A percentile compares a stretch with the other conserved stretches of the same genome.
These are phyloP conservation scores for Atlantisia rogersi DNA, from an alignment of 2,113 vertebrate species.

Conservation along the genomic window DNA sequence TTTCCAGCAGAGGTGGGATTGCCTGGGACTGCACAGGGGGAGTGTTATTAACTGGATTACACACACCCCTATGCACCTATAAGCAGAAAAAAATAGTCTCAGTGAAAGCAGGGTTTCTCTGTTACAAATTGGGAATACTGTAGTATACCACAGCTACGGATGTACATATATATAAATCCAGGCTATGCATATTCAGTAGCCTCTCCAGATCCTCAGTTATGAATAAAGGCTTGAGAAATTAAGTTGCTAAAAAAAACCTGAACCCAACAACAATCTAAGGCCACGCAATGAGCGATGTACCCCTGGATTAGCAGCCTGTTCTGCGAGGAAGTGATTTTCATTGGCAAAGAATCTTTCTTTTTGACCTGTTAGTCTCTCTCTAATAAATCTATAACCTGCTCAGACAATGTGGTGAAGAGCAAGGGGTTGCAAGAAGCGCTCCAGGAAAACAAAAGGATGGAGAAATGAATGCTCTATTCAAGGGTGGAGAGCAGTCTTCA, in stretches of 20 bases:
- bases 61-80: rapidly evolving
- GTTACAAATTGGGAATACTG: not conserved
- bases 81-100: not conserved
- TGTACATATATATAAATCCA: not conserved
- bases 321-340: conserved; percentile 14
- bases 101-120: not conserved
- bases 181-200: conserved; percentile 5
- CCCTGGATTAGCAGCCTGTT: conserved; percentile 27
- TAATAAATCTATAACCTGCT: conserved; percentile 61
- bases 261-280: not conserved
- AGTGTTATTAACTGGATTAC: not conserved
- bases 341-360: conserved; percentile 45
- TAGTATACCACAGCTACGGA: not conserved
- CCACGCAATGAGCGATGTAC: not conserved
- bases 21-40: not conserved
- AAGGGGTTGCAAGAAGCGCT: conserved; percentile 25
- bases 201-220: not conserved
- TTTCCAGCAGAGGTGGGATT: not conserved
- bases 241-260: not conserved
- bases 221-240: conserved; percentile 37
- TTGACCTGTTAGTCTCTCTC: conserved; percentile 47
- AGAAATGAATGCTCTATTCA: not conserved
- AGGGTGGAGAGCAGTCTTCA: not conserved
- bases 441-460: conserved; percentile 53
- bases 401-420: conserved; percentile 24